Evolutionary conservation across 2,888 invertebrate species (phyloP), one percentile per base, ranked within the genome.

Genomic region (Luffia ferchaultella): DNA sequence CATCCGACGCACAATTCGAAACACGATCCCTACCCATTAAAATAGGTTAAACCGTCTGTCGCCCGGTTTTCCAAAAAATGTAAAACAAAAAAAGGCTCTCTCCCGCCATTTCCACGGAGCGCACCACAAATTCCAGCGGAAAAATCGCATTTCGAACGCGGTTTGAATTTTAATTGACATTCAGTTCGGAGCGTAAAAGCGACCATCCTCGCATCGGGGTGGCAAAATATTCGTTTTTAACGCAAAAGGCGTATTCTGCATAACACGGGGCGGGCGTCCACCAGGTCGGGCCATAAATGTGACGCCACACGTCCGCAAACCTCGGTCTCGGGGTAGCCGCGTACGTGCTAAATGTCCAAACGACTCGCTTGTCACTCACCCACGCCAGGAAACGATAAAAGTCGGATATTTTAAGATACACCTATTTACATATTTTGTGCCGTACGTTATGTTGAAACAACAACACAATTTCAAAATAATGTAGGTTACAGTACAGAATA

Each of bases 81-180:
- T 73, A 78, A 80, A 77, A 79, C 74, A 77, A 78, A 78, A n/a
- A 60, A 76, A 76, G 76, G 73, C 76, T 75, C 76, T 75, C 74
- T 76, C 78, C 72, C 72, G 77, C 77, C 76, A 78, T 79, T 78
- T 76, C 80, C 73, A 73, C 63, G 69, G 67, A 67, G 73, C 74
- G 65, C 75, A 73, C 80, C 80, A 71, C 80, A 79, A 79, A 83
- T 84, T 80, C 84, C 84, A 70, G 67, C 67, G 74, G 76, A 82
- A 83, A 83, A 83, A 83, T 83, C 83, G 83, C 79, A 80, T 82
- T 83, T 77, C 80, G 80, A 75, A 82, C 85, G 84, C 75, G 78
- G 75, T 79, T 80, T 84, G 84, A 84, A 85, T 85, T 83, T 83
- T 84, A 85, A 85, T 85, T 80, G 84, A 80, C 78, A 75, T 75